Evolutionary conservation across 2,888 invertebrate species (phyloP).

Genomic region (Stegana nigrithorax): DNA sequence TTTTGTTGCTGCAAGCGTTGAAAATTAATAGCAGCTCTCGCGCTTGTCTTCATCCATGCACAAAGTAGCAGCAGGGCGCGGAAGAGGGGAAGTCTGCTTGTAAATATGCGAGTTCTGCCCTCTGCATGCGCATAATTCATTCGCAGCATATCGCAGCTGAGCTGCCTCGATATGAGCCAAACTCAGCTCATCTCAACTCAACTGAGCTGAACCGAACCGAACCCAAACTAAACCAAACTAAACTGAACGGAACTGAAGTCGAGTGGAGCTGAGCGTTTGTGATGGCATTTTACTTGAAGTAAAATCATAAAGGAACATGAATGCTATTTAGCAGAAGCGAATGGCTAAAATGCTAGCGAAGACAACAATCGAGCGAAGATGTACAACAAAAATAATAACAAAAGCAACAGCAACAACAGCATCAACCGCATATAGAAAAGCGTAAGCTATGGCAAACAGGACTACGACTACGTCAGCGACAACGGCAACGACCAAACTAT

Average conservation of each 20-base stretch:
- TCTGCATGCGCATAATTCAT: conserved; percentile 14
- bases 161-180: no score
- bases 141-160: conserved; percentile 2
- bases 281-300: neutral
- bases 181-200: neutral
- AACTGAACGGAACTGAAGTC: no score
- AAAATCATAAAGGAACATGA: neutral
- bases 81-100: no score
- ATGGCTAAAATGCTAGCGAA: neutral
- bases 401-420: neutral
- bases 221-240: no score
- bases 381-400: neutral
- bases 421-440: neutral
- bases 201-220: no score
- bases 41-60: neutral
- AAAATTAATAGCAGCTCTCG: conserved; percentile 4
- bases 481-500: neutral
- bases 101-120: no score
- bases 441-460: neutral
- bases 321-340: neutral
- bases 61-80: neutral
- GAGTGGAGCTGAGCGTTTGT: neutral
- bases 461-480: neutral
- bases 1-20: conserved; percentile 5
- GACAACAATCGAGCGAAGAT: no score